These are phyloP conservation scores for Psococerastis gibbosa DNA, from an alignment of 2,888 invertebrate species.

Conservation along the genomic window DNA sequence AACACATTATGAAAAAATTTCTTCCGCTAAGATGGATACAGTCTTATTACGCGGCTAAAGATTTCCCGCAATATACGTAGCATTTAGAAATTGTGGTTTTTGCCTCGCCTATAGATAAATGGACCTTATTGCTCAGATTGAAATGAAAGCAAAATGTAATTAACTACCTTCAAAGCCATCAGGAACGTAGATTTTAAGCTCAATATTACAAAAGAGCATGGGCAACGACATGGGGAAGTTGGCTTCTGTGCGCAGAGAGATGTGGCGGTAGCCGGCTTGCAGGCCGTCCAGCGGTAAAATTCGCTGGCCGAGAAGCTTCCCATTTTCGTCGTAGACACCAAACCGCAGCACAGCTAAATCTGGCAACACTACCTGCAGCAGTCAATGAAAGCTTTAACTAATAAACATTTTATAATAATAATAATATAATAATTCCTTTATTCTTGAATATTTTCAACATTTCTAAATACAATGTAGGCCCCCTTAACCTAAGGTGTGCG, in stretches of 20 bases:
- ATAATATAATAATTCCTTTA: background rate
- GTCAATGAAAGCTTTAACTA: too few species aligned
- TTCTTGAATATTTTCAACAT: background rate
- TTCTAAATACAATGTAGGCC: background rate
- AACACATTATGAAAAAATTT: too few species aligned
- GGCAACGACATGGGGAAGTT: slow-evolving; percentile 98
- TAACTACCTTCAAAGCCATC: slow-evolving; percentile 83
- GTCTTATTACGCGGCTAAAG: too few species aligned
- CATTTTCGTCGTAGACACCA: slow-evolving; percentile 96
- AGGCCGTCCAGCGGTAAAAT: slow-evolving; percentile 95
- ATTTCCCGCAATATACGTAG: too few species aligned
- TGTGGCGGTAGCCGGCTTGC: slow-evolving; percentile 95
- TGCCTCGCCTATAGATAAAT: too few species aligned
- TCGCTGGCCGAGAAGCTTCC: slow-evolving; percentile 87
- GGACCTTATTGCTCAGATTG: too few species aligned
- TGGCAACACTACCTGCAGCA: slow-evolving; percentile 71
- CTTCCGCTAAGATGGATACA: too few species aligned
- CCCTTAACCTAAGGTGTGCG: too few species aligned
- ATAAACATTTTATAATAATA: slow-evolving; percentile 6
- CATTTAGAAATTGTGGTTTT: too few species aligned
- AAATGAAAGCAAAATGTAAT: too few species aligned
- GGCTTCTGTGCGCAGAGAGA: slow-evolving; percentile 91
- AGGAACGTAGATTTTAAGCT: slow-evolving; percentile 98
- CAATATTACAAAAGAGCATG: slow-evolving; percentile 97
- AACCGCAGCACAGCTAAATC: slow-evolving; percentile 93